phyloP scores from a whole-genome alignment of 2,113 vertebrate species.

The Eubucco bourcierii region DNA sequence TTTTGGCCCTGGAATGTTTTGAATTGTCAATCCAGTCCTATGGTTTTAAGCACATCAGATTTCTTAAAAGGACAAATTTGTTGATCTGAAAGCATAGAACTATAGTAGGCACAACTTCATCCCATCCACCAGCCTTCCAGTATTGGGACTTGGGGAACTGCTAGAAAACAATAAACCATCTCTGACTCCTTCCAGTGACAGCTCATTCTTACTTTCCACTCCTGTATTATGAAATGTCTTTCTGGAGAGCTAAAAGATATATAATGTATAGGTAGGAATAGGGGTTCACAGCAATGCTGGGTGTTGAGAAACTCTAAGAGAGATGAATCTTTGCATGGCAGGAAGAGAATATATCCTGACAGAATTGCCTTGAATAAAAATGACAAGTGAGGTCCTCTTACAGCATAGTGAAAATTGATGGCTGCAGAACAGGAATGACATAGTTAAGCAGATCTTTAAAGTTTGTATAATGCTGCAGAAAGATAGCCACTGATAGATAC shows the following conservation, averaged over 20 bases:
- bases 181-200: constrained; percentile 32
- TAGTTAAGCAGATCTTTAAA: constrained; percentile 18
- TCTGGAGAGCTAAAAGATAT: constrained; percentile 19
- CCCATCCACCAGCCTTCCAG: neutral
- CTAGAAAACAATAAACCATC: constrained; percentile 13
- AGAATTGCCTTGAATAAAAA: constrained; percentile 32
- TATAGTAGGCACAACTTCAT: neutral
- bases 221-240: constrained; percentile 19
- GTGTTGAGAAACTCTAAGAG: constrained; percentile 11
- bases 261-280: constrained; percentile 13
- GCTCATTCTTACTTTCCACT: constrained; percentile 34
- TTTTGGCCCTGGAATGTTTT: neutral
- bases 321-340: constrained; percentile 31
- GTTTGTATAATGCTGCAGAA: neutral
- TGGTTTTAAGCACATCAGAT: neutral
- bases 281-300: constrained; percentile 1
- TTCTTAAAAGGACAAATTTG: neutral
- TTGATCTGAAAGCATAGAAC: neutral
- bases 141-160: neutral
- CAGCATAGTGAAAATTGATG: neutral
- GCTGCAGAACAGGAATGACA: neutral
- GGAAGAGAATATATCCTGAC: constrained; percentile 27
- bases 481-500: neutral
- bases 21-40: neutral
- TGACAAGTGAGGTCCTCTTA: constrained; percentile 31